These are phyloP conservation scores for Quiscalus mexicanus DNA, from an alignment of 2,113 vertebrate species.

Conservation along the genomic window DNA sequence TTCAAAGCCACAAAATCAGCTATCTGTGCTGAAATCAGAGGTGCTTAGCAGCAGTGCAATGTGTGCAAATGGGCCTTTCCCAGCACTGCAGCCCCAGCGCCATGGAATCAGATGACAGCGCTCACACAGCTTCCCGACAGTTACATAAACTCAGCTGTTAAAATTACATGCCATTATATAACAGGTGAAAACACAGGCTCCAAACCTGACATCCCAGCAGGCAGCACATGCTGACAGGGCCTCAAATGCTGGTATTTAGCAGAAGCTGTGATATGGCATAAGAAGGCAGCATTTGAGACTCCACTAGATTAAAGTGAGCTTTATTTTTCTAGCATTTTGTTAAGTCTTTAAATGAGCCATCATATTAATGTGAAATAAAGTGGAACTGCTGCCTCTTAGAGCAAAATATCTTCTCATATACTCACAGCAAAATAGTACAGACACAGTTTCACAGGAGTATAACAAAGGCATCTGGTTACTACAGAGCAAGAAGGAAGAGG, in stretches of 20 bases:
- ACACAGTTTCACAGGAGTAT: not conserved
- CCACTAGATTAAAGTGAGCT: not conserved
- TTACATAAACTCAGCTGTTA: conserved; percentile 53
- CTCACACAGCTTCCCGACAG: not conserved
- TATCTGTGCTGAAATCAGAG: not conserved
- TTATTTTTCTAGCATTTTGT: not conserved
- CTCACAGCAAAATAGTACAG: not conserved
- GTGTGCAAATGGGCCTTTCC: not conserved
- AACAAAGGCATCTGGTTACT: not conserved
- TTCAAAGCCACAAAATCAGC: not conserved
- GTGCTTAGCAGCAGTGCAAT: not conserved
- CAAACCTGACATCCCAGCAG: conserved; percentile 17
- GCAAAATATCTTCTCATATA: not conserved
- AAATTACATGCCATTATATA: conserved; percentile 43
- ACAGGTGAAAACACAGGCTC: conserved; percentile 44
- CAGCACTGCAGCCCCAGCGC: not conserved
- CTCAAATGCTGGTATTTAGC: not conserved
- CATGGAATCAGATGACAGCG: not conserved
- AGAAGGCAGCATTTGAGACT: not conserved
- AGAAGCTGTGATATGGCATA: not conserved
- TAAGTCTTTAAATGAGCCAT: not conserved
- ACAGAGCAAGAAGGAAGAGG: not conserved
- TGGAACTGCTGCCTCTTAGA: not conserved
- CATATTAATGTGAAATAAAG: not conserved
- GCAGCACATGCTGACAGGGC: not conserved